A percentile compares a stretch with the other conserved stretches of the same genome.
Conservation (phyloP, 2,888 invertebrate genomes). For the Sympetrum striolatum region DNA sequence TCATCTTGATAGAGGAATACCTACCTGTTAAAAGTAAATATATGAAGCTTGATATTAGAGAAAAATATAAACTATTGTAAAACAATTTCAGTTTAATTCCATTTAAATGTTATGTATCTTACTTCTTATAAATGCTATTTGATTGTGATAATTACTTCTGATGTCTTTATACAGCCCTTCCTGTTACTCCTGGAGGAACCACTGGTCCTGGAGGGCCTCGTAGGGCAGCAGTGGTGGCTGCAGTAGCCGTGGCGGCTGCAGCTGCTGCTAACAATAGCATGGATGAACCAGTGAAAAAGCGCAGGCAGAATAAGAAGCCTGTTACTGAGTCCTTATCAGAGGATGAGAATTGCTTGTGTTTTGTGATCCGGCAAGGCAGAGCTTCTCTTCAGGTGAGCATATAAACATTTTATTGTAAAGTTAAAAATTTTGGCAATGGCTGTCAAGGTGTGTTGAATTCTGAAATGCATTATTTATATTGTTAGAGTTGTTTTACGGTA, state of each 20-base stretch:
- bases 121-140: background rate
- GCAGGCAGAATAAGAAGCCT: slow-evolving; percentile 60
- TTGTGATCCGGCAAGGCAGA: slow-evolving; percentile 81
- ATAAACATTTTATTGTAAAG: background rate
- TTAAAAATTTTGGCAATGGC: no score
- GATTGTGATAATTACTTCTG: background rate
- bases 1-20: no score
- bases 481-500: no score
- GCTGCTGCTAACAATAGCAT: slow-evolving; percentile 51
- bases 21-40: no score
- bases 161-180: slow-evolving; percentile 56
- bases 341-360: slow-evolving; percentile 85
- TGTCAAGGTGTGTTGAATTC: no score
- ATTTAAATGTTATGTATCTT: background rate
- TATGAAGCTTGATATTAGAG: no score
- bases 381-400: slow-evolving; percentile 75
- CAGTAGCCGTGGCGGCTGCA: slow-evolving; percentile 55
- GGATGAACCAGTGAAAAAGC: slow-evolving; percentile 55
- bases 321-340: slow-evolving; percentile 66
- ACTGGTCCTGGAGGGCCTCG: slow-evolving; percentile 55
- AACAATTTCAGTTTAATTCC: no score
- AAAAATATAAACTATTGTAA: no score
- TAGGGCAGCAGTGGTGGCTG: slow-evolving; percentile 57
- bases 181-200: slow-evolving; percentile 57
- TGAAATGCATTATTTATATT: no score